phyloP scores from a whole-genome alignment of 1,140 invertebrate genomes.

The Ladona fulva region DNA sequence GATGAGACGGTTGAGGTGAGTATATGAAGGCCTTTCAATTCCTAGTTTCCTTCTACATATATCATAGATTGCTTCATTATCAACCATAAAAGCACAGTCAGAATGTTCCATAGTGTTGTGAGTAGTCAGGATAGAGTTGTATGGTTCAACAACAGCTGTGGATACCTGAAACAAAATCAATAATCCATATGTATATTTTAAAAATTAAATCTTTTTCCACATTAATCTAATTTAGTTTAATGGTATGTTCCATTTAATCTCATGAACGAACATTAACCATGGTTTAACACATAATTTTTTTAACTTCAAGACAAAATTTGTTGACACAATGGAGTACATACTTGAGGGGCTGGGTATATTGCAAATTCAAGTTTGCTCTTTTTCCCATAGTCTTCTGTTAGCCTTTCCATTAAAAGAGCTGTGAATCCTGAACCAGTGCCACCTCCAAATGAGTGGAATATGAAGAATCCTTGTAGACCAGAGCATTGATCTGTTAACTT shows the following conservation, averaged over 20 bases:
- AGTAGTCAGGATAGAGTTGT: constrained; percentile 71
- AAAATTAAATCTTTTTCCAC: not conserved
- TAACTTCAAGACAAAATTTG: too few species aligned
- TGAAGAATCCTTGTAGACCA: constrained; percentile 61
- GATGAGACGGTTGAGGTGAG: constrained; percentile 43
- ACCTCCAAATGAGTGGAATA: constrained; percentile 78
- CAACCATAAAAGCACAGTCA: constrained; percentile 58
- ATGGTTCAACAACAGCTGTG: constrained; percentile 79
- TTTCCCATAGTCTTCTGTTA: constrained; percentile 70
- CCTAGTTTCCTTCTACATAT: constrained; percentile 49
- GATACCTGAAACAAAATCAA: constrained; percentile 40
- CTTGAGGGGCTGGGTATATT: constrained; percentile 75
- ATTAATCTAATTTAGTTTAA: too few species aligned
- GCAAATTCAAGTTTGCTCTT: constrained; percentile 77
- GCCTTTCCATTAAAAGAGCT: constrained; percentile 68
- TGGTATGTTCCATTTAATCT: not conserved
- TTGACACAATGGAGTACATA: constrained; percentile 30
- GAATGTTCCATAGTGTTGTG: constrained; percentile 64
- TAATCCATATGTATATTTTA: not conserved
- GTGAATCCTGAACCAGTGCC: constrained; percentile 79
- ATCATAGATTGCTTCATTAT: constrained; percentile 55
- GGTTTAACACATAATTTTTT: not conserved
- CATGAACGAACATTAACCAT: not conserved
- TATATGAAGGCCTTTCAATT: constrained; percentile 44
- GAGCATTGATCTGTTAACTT: constrained; percentile 30